Conservation (phyloP, 2,797 vertebrate species). For the Pterois miles region DNA sequence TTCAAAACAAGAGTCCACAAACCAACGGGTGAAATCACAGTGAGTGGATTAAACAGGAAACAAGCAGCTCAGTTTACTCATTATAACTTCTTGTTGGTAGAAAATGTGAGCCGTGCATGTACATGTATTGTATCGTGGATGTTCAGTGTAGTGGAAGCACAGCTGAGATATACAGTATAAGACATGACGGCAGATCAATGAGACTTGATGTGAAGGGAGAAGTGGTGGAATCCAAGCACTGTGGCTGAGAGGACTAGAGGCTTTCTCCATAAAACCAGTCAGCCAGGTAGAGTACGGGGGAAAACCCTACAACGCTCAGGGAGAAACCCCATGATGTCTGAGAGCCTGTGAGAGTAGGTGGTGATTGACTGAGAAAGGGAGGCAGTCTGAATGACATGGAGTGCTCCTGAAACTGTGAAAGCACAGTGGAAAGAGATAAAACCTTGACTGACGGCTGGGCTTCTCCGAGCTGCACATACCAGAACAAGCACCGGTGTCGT, state of each 20-base stretch:
- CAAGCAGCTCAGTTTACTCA: too few species aligned
- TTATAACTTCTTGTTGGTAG: too few species aligned
- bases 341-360: not conserved
- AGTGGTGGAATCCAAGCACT: not conserved
- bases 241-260: not conserved
- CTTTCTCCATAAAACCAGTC: not conserved
- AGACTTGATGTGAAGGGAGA: not conserved
- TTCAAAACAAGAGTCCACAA: too few species aligned
- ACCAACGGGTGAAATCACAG: too few species aligned
- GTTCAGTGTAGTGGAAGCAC: not conserved
- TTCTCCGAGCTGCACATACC: not conserved
- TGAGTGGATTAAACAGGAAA: too few species aligned
- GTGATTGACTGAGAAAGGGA: constrained; percentile 2
- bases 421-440: not conserved
- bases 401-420: not conserved
- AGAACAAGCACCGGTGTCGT: not conserved
- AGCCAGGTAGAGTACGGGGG: constrained; percentile 12
- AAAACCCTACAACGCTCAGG: not conserved
- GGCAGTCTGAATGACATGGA: not conserved
- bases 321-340: constrained; percentile 2
- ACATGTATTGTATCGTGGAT: not conserved
- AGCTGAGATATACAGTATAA: not conserved
- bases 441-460: not conserved
- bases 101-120: too few species aligned
- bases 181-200: not conserved